Evolutionary conservation across 2,888 invertebrate species (phyloP).

Genomic region (Lysandra bellargus): DNA sequence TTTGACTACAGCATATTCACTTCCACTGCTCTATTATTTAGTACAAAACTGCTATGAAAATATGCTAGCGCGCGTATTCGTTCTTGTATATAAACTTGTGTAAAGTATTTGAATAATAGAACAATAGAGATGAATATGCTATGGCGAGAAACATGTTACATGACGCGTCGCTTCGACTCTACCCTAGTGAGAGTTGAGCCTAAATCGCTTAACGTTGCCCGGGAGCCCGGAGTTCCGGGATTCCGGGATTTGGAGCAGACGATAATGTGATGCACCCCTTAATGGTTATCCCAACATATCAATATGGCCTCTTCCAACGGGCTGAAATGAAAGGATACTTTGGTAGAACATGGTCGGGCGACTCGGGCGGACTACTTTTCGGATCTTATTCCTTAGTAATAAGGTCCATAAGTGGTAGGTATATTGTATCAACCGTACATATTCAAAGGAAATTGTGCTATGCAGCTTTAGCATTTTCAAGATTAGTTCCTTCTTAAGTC

Average conservation of each 20-base stretch:
- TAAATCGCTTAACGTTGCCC: conserved; percentile 6
- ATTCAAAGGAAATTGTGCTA: neutral
- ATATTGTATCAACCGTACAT: neutral
- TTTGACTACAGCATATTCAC: no score
- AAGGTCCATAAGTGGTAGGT: no score
- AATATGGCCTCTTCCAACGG: conserved; percentile 7
- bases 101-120: no score
- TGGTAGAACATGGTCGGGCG: neutral
- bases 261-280: conserved; percentile 25
- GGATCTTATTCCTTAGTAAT: neutral
- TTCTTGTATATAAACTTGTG: no score
- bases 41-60: no score
- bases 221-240: neutral
- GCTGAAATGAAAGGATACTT: neutral
- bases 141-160: no score
- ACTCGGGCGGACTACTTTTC: neutral
- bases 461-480: neutral
- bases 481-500: neutral
- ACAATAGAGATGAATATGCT: no score
- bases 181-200: neutral
- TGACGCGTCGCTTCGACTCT: no score
- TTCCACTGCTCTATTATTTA: no score
- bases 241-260: neutral
- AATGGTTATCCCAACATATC: conserved; percentile 27
- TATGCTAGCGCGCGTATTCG: no score